Evolutionary conservation across 1,140 invertebrate species (phyloP), one percentile per base, ranked within the genome.

Genomic region (Eulimnadia texana): DNA sequence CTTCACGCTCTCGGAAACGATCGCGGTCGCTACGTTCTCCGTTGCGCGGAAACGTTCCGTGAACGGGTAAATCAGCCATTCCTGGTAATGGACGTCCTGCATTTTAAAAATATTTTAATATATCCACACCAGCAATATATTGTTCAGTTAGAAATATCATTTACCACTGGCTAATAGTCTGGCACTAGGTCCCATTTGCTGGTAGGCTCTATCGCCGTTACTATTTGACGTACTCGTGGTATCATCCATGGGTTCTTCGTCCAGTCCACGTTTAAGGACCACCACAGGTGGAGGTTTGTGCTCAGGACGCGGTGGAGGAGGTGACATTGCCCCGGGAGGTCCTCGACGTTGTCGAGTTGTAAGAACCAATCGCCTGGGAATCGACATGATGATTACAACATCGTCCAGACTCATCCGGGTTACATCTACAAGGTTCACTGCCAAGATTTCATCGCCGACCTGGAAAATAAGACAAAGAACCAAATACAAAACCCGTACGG

Each of bases 371-470:
- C 95, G 82, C 68, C 93, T 80, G 1, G 96, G 95, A 75, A 99
- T 99, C 66, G 93, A 97, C 91, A 99, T 98, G 68, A 98, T 90
- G 68, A 98, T 95, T 58, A 99, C 95, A 49, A 98, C 94, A 73
- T 99, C 95, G 73, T 99, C 95, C 64, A 99, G 76, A 65, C 90
- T 93, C 93, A 98, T 98, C 68, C 89, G 84, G 60, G 90, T 88
- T 64, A 99, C 94, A 70, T 98, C 92, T 54, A 98, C 94, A 69
- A 96, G 79, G 76, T 99, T 99, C 33, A 99, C 93, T 3, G 93
- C 92, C 65, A 98, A 76, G 70, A 99, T 98, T 77, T 99, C 95
- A 75, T 99, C 96, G n/a, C 94, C 94, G 3, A 98, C 93, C 80
- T 86, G 65, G 22, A 55, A 65, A 64, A 3, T 24, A 63, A 25